Evolutionary conservation across 1,140 invertebrate species (phyloP).

Genomic region (Zaprionus kolodkinae): DNA sequence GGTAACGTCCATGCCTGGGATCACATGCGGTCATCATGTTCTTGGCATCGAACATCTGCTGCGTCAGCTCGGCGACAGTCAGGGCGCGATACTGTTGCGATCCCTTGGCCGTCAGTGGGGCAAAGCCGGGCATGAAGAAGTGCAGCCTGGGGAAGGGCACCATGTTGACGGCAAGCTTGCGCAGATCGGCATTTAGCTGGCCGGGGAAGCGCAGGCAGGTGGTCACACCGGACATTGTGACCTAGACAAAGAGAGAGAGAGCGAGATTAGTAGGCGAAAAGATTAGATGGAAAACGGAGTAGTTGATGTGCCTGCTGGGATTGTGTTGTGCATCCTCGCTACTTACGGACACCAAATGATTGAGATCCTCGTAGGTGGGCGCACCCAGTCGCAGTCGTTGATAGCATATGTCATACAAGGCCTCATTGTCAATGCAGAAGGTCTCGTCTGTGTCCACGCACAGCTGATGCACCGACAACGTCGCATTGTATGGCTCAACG

Average conservation of each 20-base stretch:
- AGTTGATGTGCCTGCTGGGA: not conserved
- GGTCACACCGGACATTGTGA: slow-evolving; percentile 95
- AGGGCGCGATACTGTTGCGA: slow-evolving; percentile 93
- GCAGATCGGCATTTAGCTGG: slow-evolving; percentile 94
- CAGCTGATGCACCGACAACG: slow-evolving; percentile 91
- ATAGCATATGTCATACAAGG: slow-evolving; percentile 89
- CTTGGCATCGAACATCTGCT: slow-evolving; percentile 96
- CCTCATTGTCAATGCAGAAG: slow-evolving; percentile 89
- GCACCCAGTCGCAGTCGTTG: slow-evolving; percentile 88
- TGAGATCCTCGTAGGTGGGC: slow-evolving; percentile 93
- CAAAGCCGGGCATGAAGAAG: slow-evolving; percentile 99
- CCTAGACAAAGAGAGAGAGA: slow-evolving; percentile 49
- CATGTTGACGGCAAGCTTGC: slow-evolving; percentile 99
- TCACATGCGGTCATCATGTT: slow-evolving; percentile 99
- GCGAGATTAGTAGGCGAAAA: not conserved
- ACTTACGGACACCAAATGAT: slow-evolving; percentile 89
- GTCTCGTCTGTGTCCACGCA: slow-evolving; percentile 91
- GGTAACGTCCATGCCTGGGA: slow-evolving; percentile 95
- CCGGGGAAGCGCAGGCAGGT: slow-evolving; percentile 93
- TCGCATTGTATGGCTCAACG: slow-evolving; percentile 92
- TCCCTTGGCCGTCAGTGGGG: slow-evolving; percentile 94
- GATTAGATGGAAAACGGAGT: not conserved
- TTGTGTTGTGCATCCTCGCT: slow-evolving; percentile 18
- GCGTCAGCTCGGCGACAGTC: slow-evolving; percentile 94
- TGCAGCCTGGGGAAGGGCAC: slow-evolving; percentile 98